Evolutionary conservation across 1,140 invertebrate genomes (phyloP).

Genomic region (Penaeus indicus): DNA sequence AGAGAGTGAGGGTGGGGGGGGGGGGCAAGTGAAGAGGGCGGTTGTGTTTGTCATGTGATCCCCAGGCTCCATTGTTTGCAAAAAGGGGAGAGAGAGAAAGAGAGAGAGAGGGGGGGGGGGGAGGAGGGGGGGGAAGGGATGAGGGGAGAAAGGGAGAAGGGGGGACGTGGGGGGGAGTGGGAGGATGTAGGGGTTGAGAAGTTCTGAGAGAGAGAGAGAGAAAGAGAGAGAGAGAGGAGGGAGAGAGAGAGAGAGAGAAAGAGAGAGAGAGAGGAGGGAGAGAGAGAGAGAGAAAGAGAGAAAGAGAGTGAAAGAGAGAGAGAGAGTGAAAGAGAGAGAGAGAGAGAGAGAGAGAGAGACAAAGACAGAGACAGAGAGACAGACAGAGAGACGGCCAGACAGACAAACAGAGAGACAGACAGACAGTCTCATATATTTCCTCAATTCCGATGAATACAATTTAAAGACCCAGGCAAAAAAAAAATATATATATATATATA

Average conservation of each 20-base stretch:
- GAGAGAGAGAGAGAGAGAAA: not conserved
- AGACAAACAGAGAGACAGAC: not conserved
- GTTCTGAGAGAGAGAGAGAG: not conserved
- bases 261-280: not conserved
- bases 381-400: not conserved
- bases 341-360: not conserved
- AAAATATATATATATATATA: no score
- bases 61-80: not conserved
- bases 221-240: not conserved
- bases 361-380: not conserved
- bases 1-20: no score
- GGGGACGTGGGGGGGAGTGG: not conserved
- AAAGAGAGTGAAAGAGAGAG: not conserved
- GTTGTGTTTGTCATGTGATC: no score
- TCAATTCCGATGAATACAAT: no score
- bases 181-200: not conserved
- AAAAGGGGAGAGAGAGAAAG: not conserved
- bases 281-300: slow-evolving; percentile 15
- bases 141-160: not conserved
- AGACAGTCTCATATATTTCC: not conserved
- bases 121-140: not conserved
- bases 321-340: not conserved
- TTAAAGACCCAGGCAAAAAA: no score
- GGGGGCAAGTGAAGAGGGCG: no score
- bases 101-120: not conserved